Evolutionary conservation across 2,797 vertebrate species (phyloP).

Genomic region (Knipowitschia caucasica): DNA sequence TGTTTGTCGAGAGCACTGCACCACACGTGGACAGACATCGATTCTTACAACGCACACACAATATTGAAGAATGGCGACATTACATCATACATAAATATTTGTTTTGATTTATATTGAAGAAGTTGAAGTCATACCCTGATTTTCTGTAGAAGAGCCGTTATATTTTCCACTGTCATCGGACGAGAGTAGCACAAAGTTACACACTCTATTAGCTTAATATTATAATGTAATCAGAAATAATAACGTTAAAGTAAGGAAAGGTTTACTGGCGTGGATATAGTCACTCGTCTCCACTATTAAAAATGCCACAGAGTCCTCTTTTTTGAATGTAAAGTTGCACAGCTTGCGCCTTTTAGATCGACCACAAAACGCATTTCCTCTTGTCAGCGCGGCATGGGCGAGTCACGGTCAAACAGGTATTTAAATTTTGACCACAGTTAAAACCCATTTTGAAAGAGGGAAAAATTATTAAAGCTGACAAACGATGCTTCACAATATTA

Average conservation of each 20-base stretch:
- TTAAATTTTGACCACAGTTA: slow-evolving; percentile 39
- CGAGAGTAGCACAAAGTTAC: slow-evolving; percentile 74
- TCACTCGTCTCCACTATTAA: slow-evolving; percentile 93
- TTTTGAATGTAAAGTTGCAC: slow-evolving; percentile 98
- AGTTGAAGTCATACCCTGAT: slow-evolving; percentile 73
- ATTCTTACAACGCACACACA: slow-evolving; percentile 49
- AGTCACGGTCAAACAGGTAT: slow-evolving; percentile 40
- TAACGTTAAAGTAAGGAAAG: slow-evolving; percentile 77
- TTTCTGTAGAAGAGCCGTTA: slow-evolving; percentile 72
- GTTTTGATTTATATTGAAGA: slow-evolving; percentile 70
- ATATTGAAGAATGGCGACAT: slow-evolving; percentile 73
- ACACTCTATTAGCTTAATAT: slow-evolving; percentile 73
- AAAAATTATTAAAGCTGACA: slow-evolving; percentile 48
- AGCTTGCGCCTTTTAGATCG: slow-evolving; percentile 83
- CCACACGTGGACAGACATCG: slow-evolving; percentile 72
- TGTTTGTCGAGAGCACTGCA: slow-evolving; percentile 59
- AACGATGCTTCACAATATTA: slow-evolving; percentile 30
- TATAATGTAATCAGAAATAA: slow-evolving; percentile 77
- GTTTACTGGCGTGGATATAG: slow-evolving; percentile 90
- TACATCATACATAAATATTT: slow-evolving; percentile 75
- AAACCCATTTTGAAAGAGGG: slow-evolving; percentile 45
- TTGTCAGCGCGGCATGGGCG: slow-evolving; percentile 12
- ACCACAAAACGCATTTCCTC: slow-evolving; percentile 49
- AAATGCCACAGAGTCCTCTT: slow-evolving; percentile 99
- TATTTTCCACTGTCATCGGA: slow-evolving; percentile 72